Evolutionary conservation across 2,888 invertebrate genomes (phyloP).

Genomic region (Dynastes grantii): DNA sequence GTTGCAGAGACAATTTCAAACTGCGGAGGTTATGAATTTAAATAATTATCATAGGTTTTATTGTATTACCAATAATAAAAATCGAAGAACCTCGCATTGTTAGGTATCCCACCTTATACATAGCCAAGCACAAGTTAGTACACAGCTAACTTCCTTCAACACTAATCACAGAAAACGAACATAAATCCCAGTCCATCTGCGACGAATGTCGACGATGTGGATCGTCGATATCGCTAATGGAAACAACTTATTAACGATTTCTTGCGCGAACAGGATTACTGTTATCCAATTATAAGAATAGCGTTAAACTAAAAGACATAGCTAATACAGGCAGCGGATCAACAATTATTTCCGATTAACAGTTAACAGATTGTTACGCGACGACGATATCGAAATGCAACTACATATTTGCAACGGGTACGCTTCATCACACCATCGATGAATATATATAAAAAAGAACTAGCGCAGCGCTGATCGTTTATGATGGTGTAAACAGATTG

Average conservation of each 20-base stretch:
- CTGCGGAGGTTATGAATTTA: too few relatives aligned
- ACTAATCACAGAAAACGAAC: background rate
- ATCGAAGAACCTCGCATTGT: too few relatives aligned
- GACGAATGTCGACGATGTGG: conserved; percentile 11
- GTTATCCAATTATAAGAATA: conserved; percentile 36
- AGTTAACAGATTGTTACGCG: conserved; percentile 1
- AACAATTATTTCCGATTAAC: conserved; percentile 31
- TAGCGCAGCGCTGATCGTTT: background rate
- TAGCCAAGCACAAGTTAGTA: too few relatives aligned
- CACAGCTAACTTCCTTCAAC: too few relatives aligned
- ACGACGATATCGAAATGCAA: conserved; percentile 3
- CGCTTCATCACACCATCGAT: background rate
- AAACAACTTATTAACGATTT: conserved; percentile 41
- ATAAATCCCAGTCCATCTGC: background rate
- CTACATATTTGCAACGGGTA: background rate
- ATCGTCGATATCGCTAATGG: conserved; percentile 30
- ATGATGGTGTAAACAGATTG: background rate
- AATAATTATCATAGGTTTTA: too few relatives aligned
- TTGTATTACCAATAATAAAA: too few relatives aligned
- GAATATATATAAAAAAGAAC: background rate
- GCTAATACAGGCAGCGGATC: conserved; percentile 27
- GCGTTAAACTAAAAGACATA: conserved; percentile 27
- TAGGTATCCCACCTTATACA: too few relatives aligned
- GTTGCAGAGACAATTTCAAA: too few relatives aligned
- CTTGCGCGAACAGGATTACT: conserved; percentile 24